A percentile compares a stretch with the other conserved stretches of the same genome.
phyloP scores from a whole-genome alignment of 2,888 invertebrate species.

The Spilarctia lutea region DNA sequence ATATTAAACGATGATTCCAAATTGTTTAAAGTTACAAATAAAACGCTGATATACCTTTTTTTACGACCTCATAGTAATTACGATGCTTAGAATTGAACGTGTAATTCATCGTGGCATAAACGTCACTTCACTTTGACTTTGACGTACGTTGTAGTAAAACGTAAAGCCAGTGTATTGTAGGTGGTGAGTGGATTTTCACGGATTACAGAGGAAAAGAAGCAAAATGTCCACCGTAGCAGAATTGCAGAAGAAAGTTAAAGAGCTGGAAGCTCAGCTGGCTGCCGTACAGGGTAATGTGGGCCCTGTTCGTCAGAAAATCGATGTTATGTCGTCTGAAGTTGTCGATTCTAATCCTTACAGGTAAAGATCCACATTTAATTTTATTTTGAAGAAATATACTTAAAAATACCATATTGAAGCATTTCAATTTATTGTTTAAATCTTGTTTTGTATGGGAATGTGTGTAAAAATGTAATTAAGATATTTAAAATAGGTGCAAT shows the following conservation, averaged over 20 bases:
- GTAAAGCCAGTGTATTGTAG: neutral
- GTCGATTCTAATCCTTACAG: conserved; percentile 99
- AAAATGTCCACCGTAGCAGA: conserved; percentile 88
- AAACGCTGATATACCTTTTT: too few species aligned
- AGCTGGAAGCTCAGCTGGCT: conserved; percentile 89
- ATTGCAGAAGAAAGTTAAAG: conserved; percentile 87
- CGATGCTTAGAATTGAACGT: conserved; percentile 27
- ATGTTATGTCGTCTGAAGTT: conserved; percentile 97
- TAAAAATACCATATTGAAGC: neutral
- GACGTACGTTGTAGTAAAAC: conserved; percentile 13
- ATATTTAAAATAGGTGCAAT: conserved; percentile 23
- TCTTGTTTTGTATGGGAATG: neutral
- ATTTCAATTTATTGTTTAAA: neutral
- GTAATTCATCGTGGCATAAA: conserved; percentile 52
- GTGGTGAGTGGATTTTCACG: conserved; percentile 19
- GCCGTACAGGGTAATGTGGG: conserved; percentile 73
- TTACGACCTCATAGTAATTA: neutral
- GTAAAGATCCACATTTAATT: conserved; percentile 75
- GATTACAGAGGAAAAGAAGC: conserved; percentile 50
- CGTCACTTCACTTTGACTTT: conserved; percentile 49
- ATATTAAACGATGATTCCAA: too few species aligned
- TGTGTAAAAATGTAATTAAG: neutral
- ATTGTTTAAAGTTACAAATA: too few species aligned
- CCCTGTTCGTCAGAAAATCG: conserved; percentile 90
- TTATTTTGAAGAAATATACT: neutral